Conservation (phyloP, 2,888 invertebrate genomes). For the Nemoura dubitans region DNA sequence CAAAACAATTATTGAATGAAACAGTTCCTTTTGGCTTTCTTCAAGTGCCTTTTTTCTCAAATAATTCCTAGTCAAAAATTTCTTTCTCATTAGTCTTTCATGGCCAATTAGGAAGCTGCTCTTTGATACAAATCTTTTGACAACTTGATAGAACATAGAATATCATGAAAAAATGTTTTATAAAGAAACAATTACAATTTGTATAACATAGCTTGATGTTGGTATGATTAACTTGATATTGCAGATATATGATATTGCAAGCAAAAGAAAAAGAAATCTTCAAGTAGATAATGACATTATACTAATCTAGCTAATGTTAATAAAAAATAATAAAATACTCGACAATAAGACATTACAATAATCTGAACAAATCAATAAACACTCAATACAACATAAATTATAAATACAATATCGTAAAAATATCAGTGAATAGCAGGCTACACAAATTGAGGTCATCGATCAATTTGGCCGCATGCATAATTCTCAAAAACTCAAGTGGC, state of each 20-base stretch:
- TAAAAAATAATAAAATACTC: background rate
- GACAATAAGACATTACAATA: background rate
- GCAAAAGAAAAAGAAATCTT: background rate
- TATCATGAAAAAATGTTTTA: too few species aligned
- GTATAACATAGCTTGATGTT: background rate
- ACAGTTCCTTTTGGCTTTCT: background rate
- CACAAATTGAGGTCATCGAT: background rate
- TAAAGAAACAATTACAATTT: too few species aligned
- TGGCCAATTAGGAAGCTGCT: too few species aligned
- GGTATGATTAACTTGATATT: background rate
- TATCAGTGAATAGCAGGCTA: background rate
- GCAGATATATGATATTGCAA: background rate
- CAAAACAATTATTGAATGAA: slow-evolving; percentile 43
- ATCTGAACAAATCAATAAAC: background rate
- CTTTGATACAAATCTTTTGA: too few species aligned
- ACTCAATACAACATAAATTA: background rate
- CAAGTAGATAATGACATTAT: background rate
- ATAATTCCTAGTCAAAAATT: too few species aligned
- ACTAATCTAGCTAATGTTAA: background rate
- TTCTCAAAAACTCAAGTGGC: background rate
- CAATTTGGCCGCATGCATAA: background rate
- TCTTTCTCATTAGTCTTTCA: too few species aligned
- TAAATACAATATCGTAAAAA: background rate
- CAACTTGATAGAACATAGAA: too few species aligned
- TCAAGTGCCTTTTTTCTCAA: too few species aligned